phyloP scores from a whole-genome alignment of 2,888 invertebrate genomes.

The Seira sanloemensis region DNA sequence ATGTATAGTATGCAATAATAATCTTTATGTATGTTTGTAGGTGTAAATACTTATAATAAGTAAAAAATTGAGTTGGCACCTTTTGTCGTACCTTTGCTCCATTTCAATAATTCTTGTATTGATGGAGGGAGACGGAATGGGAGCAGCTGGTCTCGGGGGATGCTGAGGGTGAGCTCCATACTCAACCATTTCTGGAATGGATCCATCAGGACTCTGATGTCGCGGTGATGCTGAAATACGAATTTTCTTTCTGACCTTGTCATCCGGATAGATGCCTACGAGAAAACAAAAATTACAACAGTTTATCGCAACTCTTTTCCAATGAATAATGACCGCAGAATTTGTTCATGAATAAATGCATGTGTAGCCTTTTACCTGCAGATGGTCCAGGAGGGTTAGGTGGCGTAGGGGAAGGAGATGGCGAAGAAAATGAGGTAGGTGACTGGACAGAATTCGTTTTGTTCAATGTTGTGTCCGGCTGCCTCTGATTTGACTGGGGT shows the following conservation, averaged over 20 bases:
- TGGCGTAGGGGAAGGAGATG: slow-evolving; percentile 75
- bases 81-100: slow-evolving; percentile 68
- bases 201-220: slow-evolving; percentile 70
- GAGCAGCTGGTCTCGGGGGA: slow-evolving; percentile 71
- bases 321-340: no score
- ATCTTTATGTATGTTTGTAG: no score
- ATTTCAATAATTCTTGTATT: slow-evolving; percentile 72
- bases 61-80: not conserved
- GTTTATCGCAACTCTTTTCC: no score
- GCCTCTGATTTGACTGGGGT: slow-evolving; percentile 52
- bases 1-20: no score
- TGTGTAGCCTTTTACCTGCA: slow-evolving; percentile 64
- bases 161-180: slow-evolving; percentile 68
- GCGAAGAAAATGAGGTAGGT: slow-evolving; percentile 78
- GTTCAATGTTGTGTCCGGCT: slow-evolving; percentile 61
- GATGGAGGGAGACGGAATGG: slow-evolving; percentile 72
- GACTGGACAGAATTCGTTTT: slow-evolving; percentile 74
- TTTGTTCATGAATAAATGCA: no score
- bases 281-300: no score
- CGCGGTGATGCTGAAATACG: slow-evolving; percentile 72
- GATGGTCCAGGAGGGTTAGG: slow-evolving; percentile 70
- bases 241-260: slow-evolving; percentile 72
- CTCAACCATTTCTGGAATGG: slow-evolving; percentile 72
- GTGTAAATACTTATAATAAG: not conserved
- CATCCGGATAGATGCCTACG: slow-evolving; percentile 71